Conservation (phyloP, 92 coral and sea anemone genomes). For the Umimayanthus kanabou region DNA sequence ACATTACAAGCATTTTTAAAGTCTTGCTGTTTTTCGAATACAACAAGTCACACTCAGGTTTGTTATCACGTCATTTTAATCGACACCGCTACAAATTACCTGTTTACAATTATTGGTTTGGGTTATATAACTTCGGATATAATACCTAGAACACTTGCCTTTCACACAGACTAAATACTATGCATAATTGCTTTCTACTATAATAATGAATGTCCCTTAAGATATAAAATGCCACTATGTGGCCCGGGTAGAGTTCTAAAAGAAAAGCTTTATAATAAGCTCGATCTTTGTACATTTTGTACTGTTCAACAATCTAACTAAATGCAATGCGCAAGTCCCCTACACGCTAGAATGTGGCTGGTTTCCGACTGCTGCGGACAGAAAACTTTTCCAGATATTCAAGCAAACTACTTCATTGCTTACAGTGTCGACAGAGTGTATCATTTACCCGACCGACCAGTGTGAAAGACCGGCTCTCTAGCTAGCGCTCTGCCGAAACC, state of each 20-base stretch:
- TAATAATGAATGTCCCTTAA: neutral
- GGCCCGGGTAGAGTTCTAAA: constrained; percentile 19
- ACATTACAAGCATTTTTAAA: too few relatives aligned
- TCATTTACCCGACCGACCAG: too few relatives aligned
- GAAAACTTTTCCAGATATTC: neutral
- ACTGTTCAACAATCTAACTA: neutral
- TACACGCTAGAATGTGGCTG: neutral
- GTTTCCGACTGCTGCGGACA: neutral
- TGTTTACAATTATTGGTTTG: constrained; percentile 13
- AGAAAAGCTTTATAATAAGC: constrained; percentile 13
- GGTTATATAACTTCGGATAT: constrained; percentile 13
- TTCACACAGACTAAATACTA: constrained; percentile 23
- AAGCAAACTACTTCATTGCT: too few relatives aligned
- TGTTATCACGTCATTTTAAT: constrained; percentile 24
- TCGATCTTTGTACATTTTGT: constrained; percentile 16
- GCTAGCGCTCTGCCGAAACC: too few relatives aligned
- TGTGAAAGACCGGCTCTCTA: too few relatives aligned
- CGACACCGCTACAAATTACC: constrained; percentile 37
- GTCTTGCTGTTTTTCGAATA: neutral
- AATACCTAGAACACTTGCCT: constrained; percentile 11
- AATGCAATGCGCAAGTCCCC: neutral
- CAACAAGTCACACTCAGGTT: neutral
- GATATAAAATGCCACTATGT: constrained; percentile 27
- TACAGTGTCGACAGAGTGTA: too few relatives aligned
- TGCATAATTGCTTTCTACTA: constrained; percentile 17